Evolutionary conservation across 92 coral and sea anemone species (phyloP), one percentile per base, ranked within the genome.

Genomic region (Hydrozoanthus gracilis): DNA sequence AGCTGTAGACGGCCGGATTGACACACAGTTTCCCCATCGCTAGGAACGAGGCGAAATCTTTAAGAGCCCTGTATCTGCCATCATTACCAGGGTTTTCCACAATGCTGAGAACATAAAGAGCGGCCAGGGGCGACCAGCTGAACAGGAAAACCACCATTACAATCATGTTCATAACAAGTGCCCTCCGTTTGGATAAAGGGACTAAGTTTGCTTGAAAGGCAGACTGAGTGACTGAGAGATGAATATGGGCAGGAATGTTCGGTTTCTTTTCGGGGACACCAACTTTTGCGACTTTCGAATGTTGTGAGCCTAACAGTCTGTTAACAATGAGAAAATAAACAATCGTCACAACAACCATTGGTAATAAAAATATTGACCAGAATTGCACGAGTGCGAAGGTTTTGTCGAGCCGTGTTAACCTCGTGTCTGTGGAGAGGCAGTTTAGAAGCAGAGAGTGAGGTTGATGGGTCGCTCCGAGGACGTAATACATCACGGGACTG

Each of bases 151-250:
- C 76, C 8, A 96, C 93, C 94, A 94, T 95, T 55, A 97, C 99
- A 11, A 97, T 95, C 35, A 97, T 83, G 88, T 97, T 97, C 99
- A 97, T 97, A 47, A 95, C 98, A 15, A 97, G 92, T 20, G 99
- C 94, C 46, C 95, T 92, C 70, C 98, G 96, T 82, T 97, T 97
- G 47, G 99, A 96, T 8, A 97, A 82, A 4, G 99, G 99, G 4
- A 97, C 98, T 13, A 91, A 90, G 76, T 97, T 95, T 48, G 98
- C 89, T 54, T 90, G 94, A 67, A 94, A 84, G 16, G 90, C 90
- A n/a, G 95, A 83, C 18, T 80, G 85, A 5, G 94, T 93, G 79
- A 93, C 88, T 56, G 94, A 86, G 15, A 90, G 93, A 61, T 94
- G 95, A 15, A 86, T 77, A 10, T 90, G 93, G 27, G 88, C 88